Percentiles rank a stretch among this genome's conserved stretches.
Evolutionary conservation across 2,797 vertebrate species (phyloP).

Genomic region (Otus scops): DNA sequence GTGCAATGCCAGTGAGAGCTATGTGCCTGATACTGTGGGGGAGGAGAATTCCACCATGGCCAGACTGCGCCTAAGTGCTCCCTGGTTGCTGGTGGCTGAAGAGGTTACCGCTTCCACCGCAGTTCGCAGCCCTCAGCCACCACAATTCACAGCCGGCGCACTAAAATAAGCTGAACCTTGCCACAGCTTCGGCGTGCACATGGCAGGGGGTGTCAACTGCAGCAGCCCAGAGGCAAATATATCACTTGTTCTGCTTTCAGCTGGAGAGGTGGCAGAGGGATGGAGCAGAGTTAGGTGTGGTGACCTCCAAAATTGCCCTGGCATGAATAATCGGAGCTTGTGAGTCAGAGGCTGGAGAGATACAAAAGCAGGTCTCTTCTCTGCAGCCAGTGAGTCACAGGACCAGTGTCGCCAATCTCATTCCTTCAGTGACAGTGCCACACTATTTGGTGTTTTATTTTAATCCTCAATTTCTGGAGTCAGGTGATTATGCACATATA

Average conservation of each 20-base stretch:
- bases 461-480: not conserved
- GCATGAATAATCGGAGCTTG: not conserved
- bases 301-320: not conserved
- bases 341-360: constrained; percentile 35
- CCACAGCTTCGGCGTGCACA: fast-evolving
- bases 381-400: constrained; percentile 1
- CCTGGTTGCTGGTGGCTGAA: not conserved
- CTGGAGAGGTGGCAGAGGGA: not conserved
- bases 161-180: not conserved
- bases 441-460: not conserved
- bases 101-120: not conserved
- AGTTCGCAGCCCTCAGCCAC: not conserved
- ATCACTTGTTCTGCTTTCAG: not conserved
- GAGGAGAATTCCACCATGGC: not conserved
- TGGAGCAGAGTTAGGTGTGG: constrained; percentile 13
- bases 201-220: not conserved
- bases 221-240: not conserved
- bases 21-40: not conserved
- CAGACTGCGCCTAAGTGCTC: not conserved
- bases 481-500: not conserved
- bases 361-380: constrained; percentile 21
- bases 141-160: not conserved
- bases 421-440: not conserved
- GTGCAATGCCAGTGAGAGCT: not conserved
- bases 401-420: not conserved